A percentile compares a stretch with the other conserved stretches of the same genome.
These are phyloP conservation scores for Eulemur coronatus DNA, from an alignment of 2,797 vertebrate genomes.

Conservation along the genomic window DNA sequence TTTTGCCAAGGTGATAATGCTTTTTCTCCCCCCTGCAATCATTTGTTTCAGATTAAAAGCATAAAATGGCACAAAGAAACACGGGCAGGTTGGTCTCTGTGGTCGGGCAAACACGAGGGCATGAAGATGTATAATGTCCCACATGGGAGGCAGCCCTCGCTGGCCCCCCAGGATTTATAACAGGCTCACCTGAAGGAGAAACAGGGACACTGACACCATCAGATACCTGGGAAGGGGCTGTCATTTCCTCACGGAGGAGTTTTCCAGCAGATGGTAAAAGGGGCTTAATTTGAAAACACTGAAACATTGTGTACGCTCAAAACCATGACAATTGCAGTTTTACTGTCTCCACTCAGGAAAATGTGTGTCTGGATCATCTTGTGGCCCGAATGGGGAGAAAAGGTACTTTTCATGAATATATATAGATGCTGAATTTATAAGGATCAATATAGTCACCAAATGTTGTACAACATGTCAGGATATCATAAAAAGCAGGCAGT, in stretches of 20 bases:
- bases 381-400: slow-evolving; percentile 56
- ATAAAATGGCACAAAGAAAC: slow-evolving; percentile 84
- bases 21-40: slow-evolving; percentile 84
- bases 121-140: slow-evolving; percentile 88
- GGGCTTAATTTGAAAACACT: slow-evolving; percentile 59
- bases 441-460: slow-evolving; percentile 85
- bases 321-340: slow-evolving; percentile 62
- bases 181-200: slow-evolving; percentile 79
- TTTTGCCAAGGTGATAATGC: slow-evolving; percentile 96
- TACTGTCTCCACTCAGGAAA: slow-evolving; percentile 64
- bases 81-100: slow-evolving; percentile 75
- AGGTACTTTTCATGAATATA: slow-evolving; percentile 82
- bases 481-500: slow-evolving; percentile 87
- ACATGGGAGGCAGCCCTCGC: slow-evolving; percentile 72
- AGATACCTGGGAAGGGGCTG: slow-evolving; percentile 67
- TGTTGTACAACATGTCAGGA: slow-evolving; percentile 89
- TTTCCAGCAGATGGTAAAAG: slow-evolving; percentile 60
- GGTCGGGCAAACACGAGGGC: slow-evolving; percentile 79
- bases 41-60: slow-evolving; percentile 95
- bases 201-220: slow-evolving; percentile 54
- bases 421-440: slow-evolving; percentile 87
- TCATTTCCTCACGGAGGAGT: slow-evolving; percentile 59
- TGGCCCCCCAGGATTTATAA: slow-evolving; percentile 73
- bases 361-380: slow-evolving; percentile 60
- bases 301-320: neutral